Conservation (phyloP, 2,113 vertebrate species). For the Coregonus clupeaformis region DNA sequence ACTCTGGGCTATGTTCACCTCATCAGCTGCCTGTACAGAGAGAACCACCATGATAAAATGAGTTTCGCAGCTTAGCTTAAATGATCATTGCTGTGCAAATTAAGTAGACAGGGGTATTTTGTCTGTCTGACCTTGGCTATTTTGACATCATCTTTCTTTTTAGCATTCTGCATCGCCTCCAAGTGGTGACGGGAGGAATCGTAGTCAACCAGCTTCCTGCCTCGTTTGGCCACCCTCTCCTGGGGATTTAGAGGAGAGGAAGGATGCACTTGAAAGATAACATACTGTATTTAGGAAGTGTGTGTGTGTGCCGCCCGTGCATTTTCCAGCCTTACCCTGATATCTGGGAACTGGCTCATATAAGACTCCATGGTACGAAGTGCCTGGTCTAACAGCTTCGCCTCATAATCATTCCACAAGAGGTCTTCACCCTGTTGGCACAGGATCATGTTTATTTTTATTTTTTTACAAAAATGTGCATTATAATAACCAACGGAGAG, state of each 20-base stretch:
- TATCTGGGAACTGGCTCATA: slow-evolving; percentile 85
- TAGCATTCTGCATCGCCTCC: slow-evolving; percentile 83
- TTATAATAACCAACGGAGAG: neutral
- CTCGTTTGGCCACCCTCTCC: slow-evolving; percentile 89
- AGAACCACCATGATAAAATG: slow-evolving; percentile 1
- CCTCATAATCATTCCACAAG: slow-evolving; percentile 92
- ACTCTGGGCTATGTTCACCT: slow-evolving; percentile 77
- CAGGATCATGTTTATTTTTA: too few relatives aligned
- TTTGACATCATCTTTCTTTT: slow-evolving; percentile 92
- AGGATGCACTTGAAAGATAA: neutral
- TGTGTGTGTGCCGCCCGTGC: neutral
- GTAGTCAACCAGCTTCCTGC: slow-evolving; percentile 91
- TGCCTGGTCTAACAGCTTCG: slow-evolving; percentile 85
- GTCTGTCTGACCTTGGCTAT: slow-evolving; percentile 78
- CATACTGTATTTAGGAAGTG: neutral
- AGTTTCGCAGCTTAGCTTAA: neutral
- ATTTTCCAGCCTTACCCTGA: slow-evolving; percentile 73
- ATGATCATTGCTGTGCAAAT: neutral
- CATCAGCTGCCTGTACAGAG: slow-evolving; percentile 83
- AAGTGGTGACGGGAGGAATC: slow-evolving; percentile 89
- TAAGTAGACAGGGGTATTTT: neutral
- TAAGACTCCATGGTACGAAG: slow-evolving; percentile 89
- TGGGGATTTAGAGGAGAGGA: slow-evolving; percentile 45
- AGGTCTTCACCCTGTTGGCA: slow-evolving; percentile 84
- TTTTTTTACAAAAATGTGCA: too few relatives aligned